phyloP scores from a whole-genome alignment of 30 jellyfish, hydroid and myxozoan species.

The Hydra vulgaris region DNA sequence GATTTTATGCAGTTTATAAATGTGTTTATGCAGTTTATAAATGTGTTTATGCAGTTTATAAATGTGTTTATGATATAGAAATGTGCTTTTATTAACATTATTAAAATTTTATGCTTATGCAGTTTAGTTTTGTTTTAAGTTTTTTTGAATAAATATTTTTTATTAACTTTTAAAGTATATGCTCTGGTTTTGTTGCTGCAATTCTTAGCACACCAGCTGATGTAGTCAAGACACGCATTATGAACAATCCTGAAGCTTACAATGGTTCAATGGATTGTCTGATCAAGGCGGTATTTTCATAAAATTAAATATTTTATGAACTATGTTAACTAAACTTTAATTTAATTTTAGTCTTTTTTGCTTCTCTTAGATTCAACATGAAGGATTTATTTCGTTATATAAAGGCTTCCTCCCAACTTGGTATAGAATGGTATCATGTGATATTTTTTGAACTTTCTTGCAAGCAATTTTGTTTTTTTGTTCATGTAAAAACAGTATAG shows the following conservation, averaged over 20 bases:
- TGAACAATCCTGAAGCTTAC: constrained; percentile 78
- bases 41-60: too few relatives aligned
- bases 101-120: too few relatives aligned
- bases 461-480: too few relatives aligned
- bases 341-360: not conserved
- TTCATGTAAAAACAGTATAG: too few relatives aligned
- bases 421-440: constrained; percentile 76
- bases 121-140: too few relatives aligned
- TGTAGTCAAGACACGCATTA: constrained; percentile 83
- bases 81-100: too few relatives aligned
- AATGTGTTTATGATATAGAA: too few relatives aligned
- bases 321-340: too few relatives aligned
- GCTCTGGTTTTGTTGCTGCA: constrained; percentile 91
- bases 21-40: too few relatives aligned
- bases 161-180: too few relatives aligned
- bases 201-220: constrained; percentile 90
- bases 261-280: constrained; percentile 83
- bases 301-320: not conserved
- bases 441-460: not conserved
- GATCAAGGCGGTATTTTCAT: constrained; percentile 50
- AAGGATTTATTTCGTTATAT: constrained; percentile 83
- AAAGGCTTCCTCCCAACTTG: constrained; percentile 96
- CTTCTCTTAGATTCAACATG: constrained; percentile 56
- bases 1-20: too few relatives aligned
- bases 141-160: too few relatives aligned